Percentiles rank a stretch among this genome's conserved stretches.
Evolutionary conservation across 92 coral and sea anemone species (phyloP).

Genomic region (Phenganax marumi): DNA sequence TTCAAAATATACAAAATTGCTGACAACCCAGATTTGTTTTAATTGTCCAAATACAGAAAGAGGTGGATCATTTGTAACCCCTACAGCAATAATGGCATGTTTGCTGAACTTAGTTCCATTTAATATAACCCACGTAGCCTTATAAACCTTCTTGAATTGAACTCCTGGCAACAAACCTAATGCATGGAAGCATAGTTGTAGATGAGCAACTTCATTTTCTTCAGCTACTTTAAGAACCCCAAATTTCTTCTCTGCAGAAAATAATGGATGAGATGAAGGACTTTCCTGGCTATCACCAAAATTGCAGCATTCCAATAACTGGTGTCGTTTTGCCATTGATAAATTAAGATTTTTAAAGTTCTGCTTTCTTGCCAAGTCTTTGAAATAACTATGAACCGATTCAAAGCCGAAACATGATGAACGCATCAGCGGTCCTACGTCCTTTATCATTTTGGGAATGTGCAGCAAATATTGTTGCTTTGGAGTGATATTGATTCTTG

Average conservation of each 20-base stretch:
- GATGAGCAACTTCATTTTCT: too few relatives aligned
- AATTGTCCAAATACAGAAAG: neutral
- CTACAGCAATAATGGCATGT: neutral
- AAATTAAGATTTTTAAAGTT: slow-evolving; percentile 11
- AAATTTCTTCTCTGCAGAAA: neutral
- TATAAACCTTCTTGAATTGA: too few relatives aligned
- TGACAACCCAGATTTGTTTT: slow-evolving; percentile 17
- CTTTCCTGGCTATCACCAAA: neutral
- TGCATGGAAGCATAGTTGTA: too few relatives aligned
- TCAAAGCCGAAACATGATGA: slow-evolving; percentile 6
- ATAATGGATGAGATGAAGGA: neutral
- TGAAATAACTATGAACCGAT: slow-evolving; percentile 18
- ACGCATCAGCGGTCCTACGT: neutral
- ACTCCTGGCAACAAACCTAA: too few relatives aligned
- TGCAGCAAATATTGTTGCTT: slow-evolving; percentile 25
- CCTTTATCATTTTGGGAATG: neutral
- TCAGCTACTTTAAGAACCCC: neutral
- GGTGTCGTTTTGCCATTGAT: neutral
- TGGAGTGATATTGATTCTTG: neutral
- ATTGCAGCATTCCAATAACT: neutral
- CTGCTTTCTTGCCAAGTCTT: slow-evolving; percentile 27
- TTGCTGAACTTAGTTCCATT: neutral
- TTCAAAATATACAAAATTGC: slow-evolving; percentile 13
- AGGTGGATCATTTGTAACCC: neutral
- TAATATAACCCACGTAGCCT: too few relatives aligned